These are phyloP conservation scores for Pterostichus madidus DNA, from an alignment of 2,888 invertebrate species.

Conservation along the genomic window DNA sequence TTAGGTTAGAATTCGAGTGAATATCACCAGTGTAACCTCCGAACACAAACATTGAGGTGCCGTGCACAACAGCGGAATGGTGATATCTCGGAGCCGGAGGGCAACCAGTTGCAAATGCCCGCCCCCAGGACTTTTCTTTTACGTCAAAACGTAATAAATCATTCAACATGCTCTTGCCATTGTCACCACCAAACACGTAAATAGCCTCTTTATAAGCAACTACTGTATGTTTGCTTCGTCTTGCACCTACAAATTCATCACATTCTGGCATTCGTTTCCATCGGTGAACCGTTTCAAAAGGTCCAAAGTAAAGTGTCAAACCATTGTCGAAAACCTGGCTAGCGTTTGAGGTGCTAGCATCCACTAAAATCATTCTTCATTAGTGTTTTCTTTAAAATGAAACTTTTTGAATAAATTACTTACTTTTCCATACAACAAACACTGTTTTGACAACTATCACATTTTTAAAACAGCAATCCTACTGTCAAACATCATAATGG, in stretches of 20 bases:
- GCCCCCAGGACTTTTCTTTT: conserved; percentile 96
- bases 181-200: conserved; percentile 97
- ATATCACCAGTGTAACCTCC: conserved; percentile 98
- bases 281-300: conserved; percentile 94
- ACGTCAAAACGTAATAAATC: conserved; percentile 95
- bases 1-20: conserved; percentile 95
- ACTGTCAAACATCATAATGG: too few relatives aligned
- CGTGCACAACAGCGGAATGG: conserved; percentile 92
- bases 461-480: too few relatives aligned
- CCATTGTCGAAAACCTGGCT: conserved; percentile 81
- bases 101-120: conserved; percentile 91
- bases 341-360: conserved; percentile 36
- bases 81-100: conserved; percentile 96
- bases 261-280: conserved; percentile 98
- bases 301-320: conserved; percentile 93
- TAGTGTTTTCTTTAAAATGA: not conserved
- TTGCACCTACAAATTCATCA: conserved; percentile 97
- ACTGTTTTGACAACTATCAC: too few relatives aligned
- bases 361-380: conserved; percentile 28
- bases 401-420: not conserved
- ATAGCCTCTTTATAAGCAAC: conserved; percentile 97
- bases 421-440: conserved; percentile 29
- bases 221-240: conserved; percentile 96
- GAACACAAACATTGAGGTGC: conserved; percentile 94
- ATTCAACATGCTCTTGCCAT: conserved; percentile 97